Evolutionary conservation across 1,140 invertebrate genomes (phyloP), one percentile per base, ranked within the genome.

Genomic region (Penaeus chinensis): DNA sequence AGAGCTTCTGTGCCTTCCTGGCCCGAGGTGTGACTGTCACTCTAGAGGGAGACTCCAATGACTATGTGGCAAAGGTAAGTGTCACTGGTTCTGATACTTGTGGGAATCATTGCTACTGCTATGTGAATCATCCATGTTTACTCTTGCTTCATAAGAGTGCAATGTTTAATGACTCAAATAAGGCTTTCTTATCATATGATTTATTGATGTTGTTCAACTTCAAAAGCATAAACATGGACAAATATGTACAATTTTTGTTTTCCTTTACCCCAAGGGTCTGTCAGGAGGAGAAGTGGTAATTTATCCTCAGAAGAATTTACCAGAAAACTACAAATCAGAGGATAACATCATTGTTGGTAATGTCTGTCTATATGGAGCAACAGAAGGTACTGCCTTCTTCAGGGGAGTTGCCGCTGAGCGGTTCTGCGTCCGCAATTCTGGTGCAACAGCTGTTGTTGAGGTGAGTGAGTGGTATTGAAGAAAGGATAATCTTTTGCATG

Each of bases 1-100:
- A 99, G 93, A 99, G 98, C 92, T 99, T 99, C 93, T 98, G 99
- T 92, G 98, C 98, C n/a, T 99, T 99, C 93, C 93, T 99, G 88
- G 95, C 96, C 0, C 96, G 95, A 88, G 99, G 99, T 60, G 94
- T 99, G 86, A 95, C 95, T 89, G 95, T 99, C 2, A 96, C 95
- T 19, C 93, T 99, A 7, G 98, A 99, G 93, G 99, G 99, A 81
- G 99, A 99, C 93, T 96, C 98, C 77, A 99, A 99, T 93, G 99
- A 99, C 93, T 99, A 99, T 93, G 98, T 99, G 87, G 98, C 97
- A 93, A 87, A 87, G 81, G 86, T 87, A 42, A 24, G 78, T 10
- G 60, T 60, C 37, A 42, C 19, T 77, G 76, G 20, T 37, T 22
- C 16, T 24, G 42, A n/a, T n/a, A 32, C 37, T 42, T 18, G 37